phyloP scores from a whole-genome alignment of 1,140 invertebrate genomes.

The Scaptomyza pallida region DNA sequence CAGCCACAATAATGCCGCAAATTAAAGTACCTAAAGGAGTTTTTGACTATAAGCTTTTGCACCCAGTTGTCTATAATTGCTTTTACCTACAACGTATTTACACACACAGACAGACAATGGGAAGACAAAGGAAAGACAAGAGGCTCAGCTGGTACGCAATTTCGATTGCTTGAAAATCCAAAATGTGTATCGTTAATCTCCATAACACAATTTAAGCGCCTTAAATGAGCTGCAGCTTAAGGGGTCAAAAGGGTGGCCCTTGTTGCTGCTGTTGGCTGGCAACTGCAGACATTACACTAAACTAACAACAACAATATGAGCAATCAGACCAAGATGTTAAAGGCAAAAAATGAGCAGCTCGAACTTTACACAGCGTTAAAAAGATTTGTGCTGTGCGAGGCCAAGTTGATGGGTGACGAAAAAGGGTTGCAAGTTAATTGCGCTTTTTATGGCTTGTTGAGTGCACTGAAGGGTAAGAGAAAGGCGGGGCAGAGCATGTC shows the following conservation, averaged over 20 bases:
- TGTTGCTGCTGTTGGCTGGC: not conserved
- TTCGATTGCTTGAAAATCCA: constrained; percentile 25
- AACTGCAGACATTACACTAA: constrained; percentile 21
- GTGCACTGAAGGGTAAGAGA: not conserved
- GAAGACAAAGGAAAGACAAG: no score
- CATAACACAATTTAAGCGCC: constrained; percentile 75
- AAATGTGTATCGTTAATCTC: constrained; percentile 70
- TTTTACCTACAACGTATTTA: constrained; percentile 55
- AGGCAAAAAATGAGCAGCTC: constrained; percentile 17
- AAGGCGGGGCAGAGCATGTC: not conserved
- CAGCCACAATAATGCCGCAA: constrained; percentile 1
- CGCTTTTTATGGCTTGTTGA: constrained; percentile 64
- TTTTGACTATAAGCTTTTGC: constrained; percentile 24
- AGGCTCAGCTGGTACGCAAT: constrained; percentile 4
- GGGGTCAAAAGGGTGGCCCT: constrained; percentile 35
- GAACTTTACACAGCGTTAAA: constrained; percentile 54
- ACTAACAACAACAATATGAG: constrained; percentile 3
- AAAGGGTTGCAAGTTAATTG: constrained; percentile 74
- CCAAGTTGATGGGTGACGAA: constrained; percentile 38
- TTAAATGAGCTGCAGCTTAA: constrained; percentile 72
- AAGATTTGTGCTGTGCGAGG: constrained; percentile 45
- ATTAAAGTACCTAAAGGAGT: constrained; percentile 1
- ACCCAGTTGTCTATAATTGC: constrained; percentile 63
- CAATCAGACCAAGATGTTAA: not conserved
- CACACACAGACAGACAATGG: constrained; percentile 11